Percentiles rank a stretch among this genome's conserved stretches.
Conservation (phyloP, 1,140 invertebrate genomes). For the Drosophila ananassae region DNA sequence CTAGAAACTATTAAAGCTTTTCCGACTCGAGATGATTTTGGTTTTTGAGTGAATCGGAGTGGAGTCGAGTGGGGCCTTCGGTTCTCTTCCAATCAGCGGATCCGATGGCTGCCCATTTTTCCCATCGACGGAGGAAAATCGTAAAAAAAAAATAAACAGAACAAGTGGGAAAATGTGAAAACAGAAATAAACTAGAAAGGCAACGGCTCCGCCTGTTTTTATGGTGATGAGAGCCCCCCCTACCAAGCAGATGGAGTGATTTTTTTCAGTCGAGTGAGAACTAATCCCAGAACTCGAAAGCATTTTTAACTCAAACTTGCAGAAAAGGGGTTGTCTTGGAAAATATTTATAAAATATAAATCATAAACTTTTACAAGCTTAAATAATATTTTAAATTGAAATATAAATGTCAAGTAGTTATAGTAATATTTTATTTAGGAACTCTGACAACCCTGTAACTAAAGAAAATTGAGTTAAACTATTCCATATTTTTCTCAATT, state of each 20-base stretch:
- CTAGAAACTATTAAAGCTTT: slow-evolving; percentile 66
- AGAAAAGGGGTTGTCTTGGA: not conserved
- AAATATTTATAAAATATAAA: not conserved
- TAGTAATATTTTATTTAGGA: not conserved
- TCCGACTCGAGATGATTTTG: slow-evolving; percentile 29
- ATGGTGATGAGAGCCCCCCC: too few relatives aligned
- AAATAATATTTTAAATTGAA: not conserved
- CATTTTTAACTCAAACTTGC: not conserved
- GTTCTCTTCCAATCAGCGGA: slow-evolving; percentile 77
- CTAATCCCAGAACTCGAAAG: not conserved
- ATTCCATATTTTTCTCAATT: not conserved
- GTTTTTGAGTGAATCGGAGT: slow-evolving; percentile 10
- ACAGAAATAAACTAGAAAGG: slow-evolving; percentile 79
- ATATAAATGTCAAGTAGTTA: not conserved
- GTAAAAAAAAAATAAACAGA: slow-evolving; percentile 32
- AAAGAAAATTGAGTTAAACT: slow-evolving; percentile 44
- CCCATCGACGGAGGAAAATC: slow-evolving; percentile 37
- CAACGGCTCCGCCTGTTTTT: slow-evolving; percentile 64
- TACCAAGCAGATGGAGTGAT: not conserved
- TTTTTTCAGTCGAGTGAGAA: not conserved
- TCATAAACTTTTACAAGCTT: not conserved
- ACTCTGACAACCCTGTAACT: slow-evolving; percentile 20
- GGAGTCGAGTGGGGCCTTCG: slow-evolving; percentile 27
- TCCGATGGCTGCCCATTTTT: slow-evolving; percentile 72
- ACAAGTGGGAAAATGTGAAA: slow-evolving; percentile 39